Evolutionary conservation across 2,888 invertebrate genomes (phyloP), one percentile per base, ranked within the genome.

Genomic region (Phymatocera aterrima): DNA sequence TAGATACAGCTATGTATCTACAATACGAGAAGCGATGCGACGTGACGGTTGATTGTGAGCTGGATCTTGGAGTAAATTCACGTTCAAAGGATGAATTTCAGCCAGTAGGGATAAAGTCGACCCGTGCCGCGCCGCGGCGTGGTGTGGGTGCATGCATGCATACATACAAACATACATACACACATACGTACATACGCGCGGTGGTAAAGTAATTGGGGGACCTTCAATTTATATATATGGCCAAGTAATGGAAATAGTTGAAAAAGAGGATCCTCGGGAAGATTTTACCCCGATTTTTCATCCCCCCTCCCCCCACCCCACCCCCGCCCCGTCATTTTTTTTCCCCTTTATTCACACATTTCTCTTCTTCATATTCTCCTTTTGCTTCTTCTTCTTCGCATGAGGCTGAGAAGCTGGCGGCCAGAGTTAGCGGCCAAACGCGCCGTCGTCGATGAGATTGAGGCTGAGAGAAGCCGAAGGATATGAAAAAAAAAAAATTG

Each of bases 1-100:
- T 51, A 51, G 5, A 51, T 51, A 51, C 18, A 51, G n/a, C n/a
- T n/a, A n/a, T n/a, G n/a, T n/a, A n/a, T n/a, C n/a, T n/a, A n/a
- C n/a, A n/a, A n/a, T n/a, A n/a, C n/a, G n/a, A n/a, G n/a, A n/a
- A n/a, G n/a, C n/a, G n/a, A n/a, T n/a, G n/a, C n/a, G n/a, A 40
- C n/a, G n/a, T 51, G n/a, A 64, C 37, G 37, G n/a, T 34, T 18
- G 57, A 18, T 15, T n/a, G 34, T 64, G 64, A 37, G 34, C 24
- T 37, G 34, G 64, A 46, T 68, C 12, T 24, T 21, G 68, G 68
- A 68, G 68, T 43, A 68, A 68, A 68, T 72, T 72, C 72, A 51
- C 72, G 72, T 54, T 72, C 72, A 72, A 72, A 72, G 51, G 72
- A 51, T 72, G 72, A 72, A 72, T 72, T 72, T 54, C 28, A 72